phyloP scores from a whole-genome alignment of 2,797 vertebrate species.

The Aulostomus chinensis region DNA sequence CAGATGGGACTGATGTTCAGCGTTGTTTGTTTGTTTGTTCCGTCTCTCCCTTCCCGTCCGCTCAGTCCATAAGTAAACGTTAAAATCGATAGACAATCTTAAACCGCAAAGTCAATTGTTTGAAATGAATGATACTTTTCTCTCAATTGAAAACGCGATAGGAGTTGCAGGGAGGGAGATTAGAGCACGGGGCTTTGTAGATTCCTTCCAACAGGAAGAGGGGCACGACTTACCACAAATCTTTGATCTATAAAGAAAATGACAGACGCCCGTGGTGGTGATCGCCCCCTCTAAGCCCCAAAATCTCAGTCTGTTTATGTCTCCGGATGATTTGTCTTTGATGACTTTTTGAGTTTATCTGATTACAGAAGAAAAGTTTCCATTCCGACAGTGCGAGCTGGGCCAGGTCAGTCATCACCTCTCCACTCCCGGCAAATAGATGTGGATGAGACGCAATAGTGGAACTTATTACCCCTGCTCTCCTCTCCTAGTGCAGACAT shows the following conservation, averaged over 20 bases:
- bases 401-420: slow-evolving; percentile 35
- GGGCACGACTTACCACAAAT: slow-evolving; percentile 73
- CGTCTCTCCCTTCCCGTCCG: slow-evolving; percentile 24
- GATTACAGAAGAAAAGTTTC: slow-evolving; percentile 68
- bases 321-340: slow-evolving; percentile 71
- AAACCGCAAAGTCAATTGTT: slow-evolving; percentile 87
- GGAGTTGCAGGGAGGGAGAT: slow-evolving; percentile 76
- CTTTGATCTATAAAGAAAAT: slow-evolving; percentile 74
- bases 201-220: slow-evolving; percentile 71
- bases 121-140: slow-evolving; percentile 84
- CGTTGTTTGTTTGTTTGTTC: slow-evolving; percentile 77
- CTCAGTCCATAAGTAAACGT: slow-evolving; percentile 86
- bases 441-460: slow-evolving; percentile 40
- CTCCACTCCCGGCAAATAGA: slow-evolving; percentile 53
- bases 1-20: slow-evolving; percentile 55
- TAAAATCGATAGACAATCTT: slow-evolving; percentile 94
- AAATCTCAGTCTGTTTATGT: slow-evolving; percentile 70
- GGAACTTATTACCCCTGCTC: slow-evolving; percentile 45
- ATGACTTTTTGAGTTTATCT: slow-evolving; percentile 73
- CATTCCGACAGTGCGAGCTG: slow-evolving; percentile 13
- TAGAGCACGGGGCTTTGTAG: slow-evolving; percentile 67
- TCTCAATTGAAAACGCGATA: slow-evolving; percentile 79
- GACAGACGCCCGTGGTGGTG: slow-evolving; percentile 65
- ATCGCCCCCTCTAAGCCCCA: slow-evolving; percentile 61
- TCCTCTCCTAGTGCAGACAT: slow-evolving; percentile 34